Evolutionary conservation across 2,888 invertebrate species (phyloP), one percentile per base, ranked within the genome.

Genomic region (Leptopilina syphax): DNA sequence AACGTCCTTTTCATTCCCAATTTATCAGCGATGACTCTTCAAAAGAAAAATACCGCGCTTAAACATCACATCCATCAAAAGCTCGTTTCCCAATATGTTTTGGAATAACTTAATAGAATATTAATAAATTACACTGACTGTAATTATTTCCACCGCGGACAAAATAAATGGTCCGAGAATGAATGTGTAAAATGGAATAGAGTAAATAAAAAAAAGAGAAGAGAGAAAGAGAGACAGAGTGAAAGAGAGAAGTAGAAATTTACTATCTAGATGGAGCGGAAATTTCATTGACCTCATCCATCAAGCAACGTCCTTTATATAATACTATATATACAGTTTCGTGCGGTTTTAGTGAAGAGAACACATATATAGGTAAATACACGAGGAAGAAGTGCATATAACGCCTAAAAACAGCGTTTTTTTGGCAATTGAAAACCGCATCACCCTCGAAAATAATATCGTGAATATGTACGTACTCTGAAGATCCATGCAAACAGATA

Each of bases 401-500:
- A 73, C 73, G 73, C 73, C 73, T 54, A 54, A 73, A 54, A 54
- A 73, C 73, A 73, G 24, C 54, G 13, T 73, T 80, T 82, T 83
- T 82, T 50, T 50, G 81, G 78, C 77, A 76, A 77, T 34, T 12
- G 47, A 34, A 50, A 68, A 80, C 66, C 77, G 34, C 34, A 34
- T 34, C 34, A 79, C 65, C 65, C 80, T 27, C 77, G 57, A 54
- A 47, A 78, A 67, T 81, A 77, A 79, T 78, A 77, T 76, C 57
- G 80, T 73, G 54, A 57, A 44, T 80, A 50, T 78, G 63, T 76
- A 50, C 80, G 54, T 68, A 65, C 65, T 65, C 81, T 80, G 80
- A 84, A 88, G 87, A 88, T 85, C 86, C 79, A 80, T 87, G 86
- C 87, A 88, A 88, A 88, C 84, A 85, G 70, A 79, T 77, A 73